Base-by-base conservation (phyloP, 2,797 vertebrate species). In the Protonibea diacanthus region DNA sequence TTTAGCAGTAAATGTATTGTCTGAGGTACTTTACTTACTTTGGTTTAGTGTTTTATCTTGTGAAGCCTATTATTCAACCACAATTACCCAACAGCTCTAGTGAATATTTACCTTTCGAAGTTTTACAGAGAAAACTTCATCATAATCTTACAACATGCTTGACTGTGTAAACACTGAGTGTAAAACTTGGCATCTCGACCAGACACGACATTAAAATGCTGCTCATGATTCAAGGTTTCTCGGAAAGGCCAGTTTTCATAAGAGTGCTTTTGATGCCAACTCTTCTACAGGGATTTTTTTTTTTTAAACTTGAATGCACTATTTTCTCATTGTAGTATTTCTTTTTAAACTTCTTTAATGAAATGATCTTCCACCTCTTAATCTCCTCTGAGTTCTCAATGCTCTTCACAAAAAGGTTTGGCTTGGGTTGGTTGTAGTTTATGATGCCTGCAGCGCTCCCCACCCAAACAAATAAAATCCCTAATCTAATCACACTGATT, bases 401-500 rank as follows among this genome's bases (percentile, higher is more conserved):
- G 55, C 59, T 44, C 42, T 65, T 73, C 25, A 65, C 60, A 29
- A 73, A 80, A 80, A 71, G n/a, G 2, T 49, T 49, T 65, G 65
- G 42, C 71, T 74, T 17, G 44, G 0, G 48, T 52, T 58, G 51
- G 48, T 60, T 2, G 1, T 77, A 64, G 7, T 91, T 91, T 91
- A 92, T 55, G 66, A 86, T 7, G 9, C 80, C 58, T 18, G 6
- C 23, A 62, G 52, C 7, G 55, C 23, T 84, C 78, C 79, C 78
- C 88, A 63, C 84, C 85, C 75, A 78, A 69, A 88, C 79, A 84
- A 84, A 87, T 83, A 90, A 84, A 88, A 80, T 76, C 62, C 3
- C 8, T 90, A 85, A 86, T 91, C 86, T 91, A 87, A 81, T 84
- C 71, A 67, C 67, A 67, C 6, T 63, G 33, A 85, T 63, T 45